Conservation (phyloP, 1,140 invertebrate species). For the Tenebrio molitor region DNA sequence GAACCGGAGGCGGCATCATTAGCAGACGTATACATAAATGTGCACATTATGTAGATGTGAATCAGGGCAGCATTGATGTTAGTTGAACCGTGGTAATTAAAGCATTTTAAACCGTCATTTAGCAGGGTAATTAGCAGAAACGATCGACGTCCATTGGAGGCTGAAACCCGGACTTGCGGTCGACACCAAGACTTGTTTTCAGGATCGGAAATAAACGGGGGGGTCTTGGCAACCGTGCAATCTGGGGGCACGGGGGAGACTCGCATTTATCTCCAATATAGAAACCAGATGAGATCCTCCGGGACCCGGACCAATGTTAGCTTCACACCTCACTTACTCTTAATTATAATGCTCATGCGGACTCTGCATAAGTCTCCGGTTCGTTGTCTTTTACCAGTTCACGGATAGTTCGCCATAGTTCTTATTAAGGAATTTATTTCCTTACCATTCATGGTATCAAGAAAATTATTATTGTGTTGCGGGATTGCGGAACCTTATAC, state of each 20-base stretch:
- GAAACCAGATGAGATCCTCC: conserved; percentile 59
- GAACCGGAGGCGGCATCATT: background rate
- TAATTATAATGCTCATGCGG: conserved; percentile 61
- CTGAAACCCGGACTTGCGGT: background rate
- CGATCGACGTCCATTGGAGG: conserved; percentile 38
- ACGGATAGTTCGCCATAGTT: conserved; percentile 29
- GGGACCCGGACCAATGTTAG: conserved; percentile 57
- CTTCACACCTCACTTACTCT: conserved; percentile 64
- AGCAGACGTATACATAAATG: conserved; percentile 8
- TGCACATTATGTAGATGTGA: conserved; percentile 30
- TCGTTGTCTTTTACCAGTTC: conserved; percentile 12
- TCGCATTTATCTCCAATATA: conserved; percentile 59
- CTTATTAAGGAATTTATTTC: conserved; percentile 36
- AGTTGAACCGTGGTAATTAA: conserved; percentile 19
- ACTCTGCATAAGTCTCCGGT: conserved; percentile 16
- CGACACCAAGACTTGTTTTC: conserved; percentile 9
- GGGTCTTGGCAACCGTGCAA: conserved; percentile 50
- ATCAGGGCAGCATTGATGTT: conserved; percentile 24
- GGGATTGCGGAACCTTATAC: conserved; percentile 23
- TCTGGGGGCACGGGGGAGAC: conserved; percentile 48
- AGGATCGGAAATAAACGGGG: conserved; percentile 11
- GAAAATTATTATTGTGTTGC: conserved; percentile 35
- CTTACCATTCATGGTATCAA: background rate
- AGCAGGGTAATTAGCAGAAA: conserved; percentile 27
- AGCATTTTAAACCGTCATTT: conserved; percentile 44